Evolutionary conservation across 2,888 invertebrate species (phyloP).

Genomic region (Diogma glabrata): DNA sequence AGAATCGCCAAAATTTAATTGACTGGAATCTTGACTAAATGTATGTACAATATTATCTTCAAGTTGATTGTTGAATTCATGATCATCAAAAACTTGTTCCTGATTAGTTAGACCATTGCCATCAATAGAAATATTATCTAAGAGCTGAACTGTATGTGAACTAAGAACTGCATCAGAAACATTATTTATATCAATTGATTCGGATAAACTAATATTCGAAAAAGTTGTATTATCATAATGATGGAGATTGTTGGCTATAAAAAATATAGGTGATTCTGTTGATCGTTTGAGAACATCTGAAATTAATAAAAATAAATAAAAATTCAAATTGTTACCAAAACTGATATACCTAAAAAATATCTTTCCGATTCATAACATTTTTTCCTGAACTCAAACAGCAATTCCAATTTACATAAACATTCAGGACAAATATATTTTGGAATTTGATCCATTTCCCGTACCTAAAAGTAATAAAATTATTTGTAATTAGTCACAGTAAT

Average conservation of each 20-base stretch:
- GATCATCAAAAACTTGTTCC: constrained; percentile 2
- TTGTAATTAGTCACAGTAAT: neutral
- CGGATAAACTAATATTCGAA: neutral
- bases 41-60: no score
- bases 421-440: constrained; percentile 43
- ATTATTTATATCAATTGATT: neutral
- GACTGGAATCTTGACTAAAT: neutral
- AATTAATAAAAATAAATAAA: constrained; percentile 11
- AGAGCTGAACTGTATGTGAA: neutral
- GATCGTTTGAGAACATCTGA: constrained; percentile 23
- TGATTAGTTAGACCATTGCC: neutral
- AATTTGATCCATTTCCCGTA: constrained; percentile 42
- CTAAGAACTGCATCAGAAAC: neutral
- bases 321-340: neutral
- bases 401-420: constrained; percentile 39
- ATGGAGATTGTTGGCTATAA: constrained; percentile 20
- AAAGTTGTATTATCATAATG: neutral
- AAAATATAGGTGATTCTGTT: constrained; percentile 20
- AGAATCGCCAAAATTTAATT: neutral
- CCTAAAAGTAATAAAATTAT: constrained; percentile 30
- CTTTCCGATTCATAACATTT: constrained; percentile 42
- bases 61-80: no score
- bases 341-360: constrained; percentile 30
- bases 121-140: constrained; percentile 1
- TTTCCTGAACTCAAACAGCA: constrained; percentile 44